These are phyloP conservation scores for Nephrocerus scutellatus DNA, from an alignment of 2,888 invertebrate genomes.

Conservation along the genomic window DNA sequence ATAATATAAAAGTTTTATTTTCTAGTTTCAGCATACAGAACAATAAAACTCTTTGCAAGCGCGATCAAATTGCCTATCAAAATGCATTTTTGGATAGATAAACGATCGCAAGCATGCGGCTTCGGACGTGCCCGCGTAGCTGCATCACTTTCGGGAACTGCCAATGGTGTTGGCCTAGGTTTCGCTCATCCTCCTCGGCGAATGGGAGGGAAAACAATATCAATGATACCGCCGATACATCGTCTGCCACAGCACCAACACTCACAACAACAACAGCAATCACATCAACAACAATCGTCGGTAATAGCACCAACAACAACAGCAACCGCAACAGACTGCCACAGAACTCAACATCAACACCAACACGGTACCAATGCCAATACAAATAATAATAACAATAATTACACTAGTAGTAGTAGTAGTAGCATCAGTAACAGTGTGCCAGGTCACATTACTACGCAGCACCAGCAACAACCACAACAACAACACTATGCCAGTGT, in stretches of 20 bases:
- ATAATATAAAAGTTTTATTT: no score
- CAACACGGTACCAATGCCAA: conserved; percentile 24
- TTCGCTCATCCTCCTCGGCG: conserved; percentile 48
- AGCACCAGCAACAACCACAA: conserved; percentile 18
- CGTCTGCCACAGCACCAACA: conserved; percentile 28
- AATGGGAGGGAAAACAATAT: conserved; percentile 49
- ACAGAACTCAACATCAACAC: conserved; percentile 28
- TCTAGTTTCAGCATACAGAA: no score
- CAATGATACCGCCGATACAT: conserved; percentile 54
- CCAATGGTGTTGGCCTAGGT: conserved; percentile 52
- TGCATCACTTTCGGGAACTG: conserved; percentile 58
- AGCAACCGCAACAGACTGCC: conserved; percentile 23
- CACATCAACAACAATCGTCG: conserved; percentile 13
- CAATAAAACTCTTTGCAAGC: no score
- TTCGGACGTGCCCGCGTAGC: conserved; percentile 66
- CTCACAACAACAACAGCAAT: conserved; percentile 20
- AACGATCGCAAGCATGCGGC: conserved; percentile 69
- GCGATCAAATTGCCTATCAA: no score
- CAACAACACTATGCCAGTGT: conserved; percentile 9
- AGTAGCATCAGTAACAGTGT: conserved; percentile 29
- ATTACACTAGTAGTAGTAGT: conserved; percentile 22
- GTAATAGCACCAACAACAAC: conserved; percentile 19
- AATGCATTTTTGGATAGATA: conserved; percentile 87
- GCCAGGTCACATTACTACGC: conserved; percentile 21
- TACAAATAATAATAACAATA: conserved; percentile 17